Evolutionary conservation across 1,140 invertebrate genomes (phyloP).

Genomic region (Nephotettix cincticeps): DNA sequence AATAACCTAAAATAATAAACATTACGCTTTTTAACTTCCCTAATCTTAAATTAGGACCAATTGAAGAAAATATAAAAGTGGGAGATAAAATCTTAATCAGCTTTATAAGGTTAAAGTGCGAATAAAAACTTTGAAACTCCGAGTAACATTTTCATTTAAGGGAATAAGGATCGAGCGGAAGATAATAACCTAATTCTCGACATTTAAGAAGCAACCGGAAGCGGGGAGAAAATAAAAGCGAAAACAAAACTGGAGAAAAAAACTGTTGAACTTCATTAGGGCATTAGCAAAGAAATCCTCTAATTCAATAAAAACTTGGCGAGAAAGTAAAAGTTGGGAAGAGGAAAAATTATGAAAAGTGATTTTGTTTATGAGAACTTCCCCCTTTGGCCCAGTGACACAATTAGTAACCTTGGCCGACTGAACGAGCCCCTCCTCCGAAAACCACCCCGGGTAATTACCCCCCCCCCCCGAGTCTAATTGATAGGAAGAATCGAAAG

Average conservation of each 20-base stretch:
- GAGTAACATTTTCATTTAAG: no score
- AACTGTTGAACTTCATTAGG: constrained; percentile 12
- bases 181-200: no score
- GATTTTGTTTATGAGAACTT: constrained; percentile 8
- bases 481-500: background rate
- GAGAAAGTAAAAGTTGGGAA: constrained; percentile 9
- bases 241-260: background rate
- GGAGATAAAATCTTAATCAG: no score
- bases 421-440: background rate
- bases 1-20: no score
- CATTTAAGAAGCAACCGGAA: no score
- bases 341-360: constrained; percentile 11
- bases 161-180: no score
- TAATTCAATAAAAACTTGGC: constrained; percentile 8
- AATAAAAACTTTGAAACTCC: no score
- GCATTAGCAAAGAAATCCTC: constrained; percentile 10
- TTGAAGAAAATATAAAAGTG: no score
- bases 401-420: constrained; percentile 6
- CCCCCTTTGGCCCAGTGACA: background rate
- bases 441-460: background rate
- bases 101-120: no score
- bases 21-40: no score
- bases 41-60: no score
- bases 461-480: background rate
- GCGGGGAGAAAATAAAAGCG: background rate